These are phyloP conservation scores for Drosophila tripunctata DNA, from an alignment of 2,888 invertebrate species.

Conservation along the genomic window DNA sequence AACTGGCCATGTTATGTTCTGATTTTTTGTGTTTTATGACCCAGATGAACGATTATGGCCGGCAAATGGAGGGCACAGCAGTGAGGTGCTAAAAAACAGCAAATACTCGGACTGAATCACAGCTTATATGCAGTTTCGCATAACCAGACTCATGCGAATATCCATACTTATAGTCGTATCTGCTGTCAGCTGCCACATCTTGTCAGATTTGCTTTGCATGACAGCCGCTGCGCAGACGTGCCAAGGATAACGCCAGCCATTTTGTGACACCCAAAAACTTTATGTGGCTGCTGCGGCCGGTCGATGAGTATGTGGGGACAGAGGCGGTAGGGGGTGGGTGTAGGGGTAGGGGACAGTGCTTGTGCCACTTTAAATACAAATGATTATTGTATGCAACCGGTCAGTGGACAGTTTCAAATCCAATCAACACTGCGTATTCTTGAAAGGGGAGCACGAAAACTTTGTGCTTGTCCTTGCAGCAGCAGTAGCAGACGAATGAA, in stretches of 20 bases:
- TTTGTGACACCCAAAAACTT: conserved; percentile 40
- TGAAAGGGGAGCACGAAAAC: conserved; percentile 32
- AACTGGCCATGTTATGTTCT: conserved; percentile 49
- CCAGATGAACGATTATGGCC: conserved; percentile 64
- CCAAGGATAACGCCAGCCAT: conserved; percentile 68
- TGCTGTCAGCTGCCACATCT: conserved; percentile 64
- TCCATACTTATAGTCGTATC: conserved; percentile 24
- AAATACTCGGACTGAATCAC: conserved; percentile 47
- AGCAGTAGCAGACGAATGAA: no score
- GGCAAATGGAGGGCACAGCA: conserved; percentile 18
- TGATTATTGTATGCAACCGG: conserved; percentile 57
- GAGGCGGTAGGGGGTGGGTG: not conserved
- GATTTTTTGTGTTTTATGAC: conserved; percentile 67
- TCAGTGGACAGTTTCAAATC: conserved; percentile 66
- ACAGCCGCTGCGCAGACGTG: conserved; percentile 68
- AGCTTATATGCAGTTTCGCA: conserved; percentile 34
- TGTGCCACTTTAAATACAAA: conserved; percentile 50
- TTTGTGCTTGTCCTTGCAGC: no score
- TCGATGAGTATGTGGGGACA: not conserved
- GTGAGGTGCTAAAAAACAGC: conserved; percentile 41
- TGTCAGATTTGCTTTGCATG: conserved; percentile 72
- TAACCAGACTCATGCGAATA: conserved; percentile 2
- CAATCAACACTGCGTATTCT: conserved; percentile 74
- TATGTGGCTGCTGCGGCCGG: conserved; percentile 13
- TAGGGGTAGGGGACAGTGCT: conserved; percentile 16